Percentiles rank a stretch among this genome's conserved stretches.
These are phyloP conservation scores for Pachycephus smyrnensis DNA, from an alignment of 2,888 invertebrate species.

Conservation along the genomic window DNA sequence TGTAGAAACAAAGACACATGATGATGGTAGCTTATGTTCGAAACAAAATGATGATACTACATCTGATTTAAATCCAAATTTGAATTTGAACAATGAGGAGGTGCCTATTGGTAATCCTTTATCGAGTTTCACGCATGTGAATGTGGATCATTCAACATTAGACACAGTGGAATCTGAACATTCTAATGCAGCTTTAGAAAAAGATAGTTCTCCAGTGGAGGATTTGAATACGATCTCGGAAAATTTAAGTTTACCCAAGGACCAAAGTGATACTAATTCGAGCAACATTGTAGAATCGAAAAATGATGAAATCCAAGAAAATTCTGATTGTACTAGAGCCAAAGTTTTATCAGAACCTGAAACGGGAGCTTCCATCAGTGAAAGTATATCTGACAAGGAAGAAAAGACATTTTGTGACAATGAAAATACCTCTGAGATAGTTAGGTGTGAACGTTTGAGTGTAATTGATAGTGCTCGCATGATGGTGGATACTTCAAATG, in stretches of 20 bases:
- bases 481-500: constrained; percentile 41
- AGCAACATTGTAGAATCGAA: not conserved
- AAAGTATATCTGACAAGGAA: not conserved
- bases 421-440: not conserved
- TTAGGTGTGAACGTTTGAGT: constrained; percentile 11
- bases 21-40: not conserved
- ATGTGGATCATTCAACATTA: not conserved
- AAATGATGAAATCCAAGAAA: not conserved
- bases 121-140: not conserved
- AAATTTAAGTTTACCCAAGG: not conserved
- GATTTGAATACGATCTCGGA: not conserved
- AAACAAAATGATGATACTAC: not conserved
- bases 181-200: not conserved
- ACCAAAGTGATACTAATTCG: not conserved
- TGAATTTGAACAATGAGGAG: not conserved
- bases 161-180: not conserved
- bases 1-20: not conserved
- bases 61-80: not conserved
- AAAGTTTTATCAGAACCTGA: constrained; percentile 3
- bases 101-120: not conserved
- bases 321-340: not conserved
- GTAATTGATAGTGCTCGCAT: constrained; percentile 46
- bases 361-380: not conserved
- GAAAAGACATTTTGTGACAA: not conserved
- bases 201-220: not conserved